phyloP scores from a whole-genome alignment of 2,113 vertebrate genomes.

The Sphyrna mokarran region DNA sequence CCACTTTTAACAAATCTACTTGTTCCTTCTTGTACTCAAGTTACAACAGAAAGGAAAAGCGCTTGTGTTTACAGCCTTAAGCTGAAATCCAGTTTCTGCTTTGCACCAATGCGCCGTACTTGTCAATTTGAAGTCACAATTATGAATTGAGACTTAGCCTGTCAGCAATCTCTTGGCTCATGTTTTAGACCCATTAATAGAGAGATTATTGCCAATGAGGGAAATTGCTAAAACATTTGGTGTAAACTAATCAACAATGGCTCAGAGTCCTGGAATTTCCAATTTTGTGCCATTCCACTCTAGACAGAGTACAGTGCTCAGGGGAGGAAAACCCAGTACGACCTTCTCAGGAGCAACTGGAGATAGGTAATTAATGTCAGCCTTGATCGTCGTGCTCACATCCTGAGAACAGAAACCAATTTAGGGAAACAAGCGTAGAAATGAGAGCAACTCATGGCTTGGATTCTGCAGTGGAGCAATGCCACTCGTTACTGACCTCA shows the following conservation, averaged over 20 bases:
- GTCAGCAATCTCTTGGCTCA: background rate
- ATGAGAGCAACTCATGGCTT: background rate
- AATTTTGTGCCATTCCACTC: background rate
- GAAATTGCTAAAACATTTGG: background rate
- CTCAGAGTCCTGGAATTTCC: background rate
- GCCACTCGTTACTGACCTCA: background rate
- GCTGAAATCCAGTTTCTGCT: background rate
- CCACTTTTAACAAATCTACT: slow-evolving; percentile 18
- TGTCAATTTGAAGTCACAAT: background rate
- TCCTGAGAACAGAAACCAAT: background rate
- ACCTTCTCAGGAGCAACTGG: background rate
- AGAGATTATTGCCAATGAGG: background rate
- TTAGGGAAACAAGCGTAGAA: background rate
- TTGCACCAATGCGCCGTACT: background rate
- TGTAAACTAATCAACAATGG: background rate
- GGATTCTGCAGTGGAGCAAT: background rate
- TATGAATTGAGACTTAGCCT: background rate
- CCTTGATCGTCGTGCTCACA: background rate
- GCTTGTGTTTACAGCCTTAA: slow-evolving; percentile 15
- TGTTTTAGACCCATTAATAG: background rate
- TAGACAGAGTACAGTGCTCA: background rate
- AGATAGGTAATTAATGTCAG: background rate
- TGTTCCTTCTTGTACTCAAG: slow-evolving; percentile 1
- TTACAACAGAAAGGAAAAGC: slow-evolving; percentile 16
- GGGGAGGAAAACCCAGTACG: background rate